Evolutionary conservation across 1,140 invertebrate species (phyloP), one percentile per base, ranked within the genome.

Genomic region (Hermatobates lingyangjiaoensis): DNA sequence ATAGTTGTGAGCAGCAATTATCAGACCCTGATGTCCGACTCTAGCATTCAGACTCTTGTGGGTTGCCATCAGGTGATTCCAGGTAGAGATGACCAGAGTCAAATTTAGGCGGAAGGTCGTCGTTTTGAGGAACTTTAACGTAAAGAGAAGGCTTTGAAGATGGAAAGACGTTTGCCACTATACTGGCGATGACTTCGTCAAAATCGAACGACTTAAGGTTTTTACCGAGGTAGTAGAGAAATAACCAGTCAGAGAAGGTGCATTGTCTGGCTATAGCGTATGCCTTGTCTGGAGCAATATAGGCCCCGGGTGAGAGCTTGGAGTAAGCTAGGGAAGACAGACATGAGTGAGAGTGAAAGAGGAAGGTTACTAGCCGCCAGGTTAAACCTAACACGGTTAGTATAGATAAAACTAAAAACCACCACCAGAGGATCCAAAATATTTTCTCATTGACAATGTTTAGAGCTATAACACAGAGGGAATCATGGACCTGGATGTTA

Each of bases 141-240:
- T n/a, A n/a, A n/a, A n/a, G n/a, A n/a, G n/a, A n/a, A n/a, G n/a
- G n/a, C n/a, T n/a, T n/a, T n/a, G n/a, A n/a, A n/a, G n/a, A n/a
- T n/a, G n/a, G n/a, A n/a, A n/a, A n/a, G n/a, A n/a, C n/a, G n/a
- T n/a, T n/a, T n/a, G n/a, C n/a, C n/a, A n/a, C n/a, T n/a, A n/a
- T n/a, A n/a, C n/a, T n/a, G n/a, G n/a, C n/a, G n/a, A n/a, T n/a
- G n/a, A n/a, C n/a, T n/a, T n/a, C n/a, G n/a, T n/a, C n/a, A n/a
- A n/a, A n/a, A n/a, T n/a, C n/a, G n/a, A n/a, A n/a, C n/a, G n/a
- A 83, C 63, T 92, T 86, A 64, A 92, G 87, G 65, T 92, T 92
- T 71, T 91, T 89, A 38, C 85, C 84, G 27, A 93, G 71, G 63
- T 91, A 84, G 66, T 92, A 89, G 1, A 93, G 73, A 49, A 93